These are phyloP conservation scores for Calosoma granatense DNA, from an alignment of 1,140 invertebrate species.

Conservation along the genomic window DNA sequence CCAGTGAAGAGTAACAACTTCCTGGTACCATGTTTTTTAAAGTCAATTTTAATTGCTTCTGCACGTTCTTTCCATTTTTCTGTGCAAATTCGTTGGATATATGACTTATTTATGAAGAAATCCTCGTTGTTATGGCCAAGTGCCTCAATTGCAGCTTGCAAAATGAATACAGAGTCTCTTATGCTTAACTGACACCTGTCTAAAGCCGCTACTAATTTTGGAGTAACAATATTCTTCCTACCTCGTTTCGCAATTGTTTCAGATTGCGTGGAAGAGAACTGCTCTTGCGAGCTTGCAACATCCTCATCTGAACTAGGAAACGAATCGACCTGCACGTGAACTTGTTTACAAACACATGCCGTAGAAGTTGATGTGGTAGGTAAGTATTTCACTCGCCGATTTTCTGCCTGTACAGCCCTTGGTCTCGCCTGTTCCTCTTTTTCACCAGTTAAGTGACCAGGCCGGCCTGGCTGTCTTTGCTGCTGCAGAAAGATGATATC, in stretches of 20 bases:
- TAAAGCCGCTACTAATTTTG: conserved; percentile 16
- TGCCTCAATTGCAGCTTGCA: conserved; percentile 17
- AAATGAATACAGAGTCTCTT: conserved; percentile 19
- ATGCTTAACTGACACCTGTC: conserved; percentile 21
- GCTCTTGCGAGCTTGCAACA: background rate
- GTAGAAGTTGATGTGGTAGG: background rate
- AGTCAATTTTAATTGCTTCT: background rate
- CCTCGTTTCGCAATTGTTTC: background rate
- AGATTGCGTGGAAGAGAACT: background rate
- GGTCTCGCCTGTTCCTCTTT: conserved; percentile 23
- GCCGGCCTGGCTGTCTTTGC: conserved; percentile 21
- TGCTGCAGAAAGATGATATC: conserved; percentile 24
- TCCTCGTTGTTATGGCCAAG: conserved; percentile 15
- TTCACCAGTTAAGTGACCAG: conserved; percentile 20
- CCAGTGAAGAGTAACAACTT: background rate
- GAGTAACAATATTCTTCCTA: background rate
- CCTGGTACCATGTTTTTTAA: background rate
- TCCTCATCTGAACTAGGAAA: background rate
- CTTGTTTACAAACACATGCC: background rate
- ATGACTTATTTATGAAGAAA: conserved; percentile 21
- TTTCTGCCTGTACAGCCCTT: conserved; percentile 18
- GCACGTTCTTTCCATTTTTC: background rate
- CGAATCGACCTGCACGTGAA: background rate
- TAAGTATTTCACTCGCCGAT: conserved; percentile 11
- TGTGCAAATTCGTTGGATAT: conserved; percentile 16